Conservation (phyloP, 1,140 invertebrate genomes). For the Drosophila azteca region DNA sequence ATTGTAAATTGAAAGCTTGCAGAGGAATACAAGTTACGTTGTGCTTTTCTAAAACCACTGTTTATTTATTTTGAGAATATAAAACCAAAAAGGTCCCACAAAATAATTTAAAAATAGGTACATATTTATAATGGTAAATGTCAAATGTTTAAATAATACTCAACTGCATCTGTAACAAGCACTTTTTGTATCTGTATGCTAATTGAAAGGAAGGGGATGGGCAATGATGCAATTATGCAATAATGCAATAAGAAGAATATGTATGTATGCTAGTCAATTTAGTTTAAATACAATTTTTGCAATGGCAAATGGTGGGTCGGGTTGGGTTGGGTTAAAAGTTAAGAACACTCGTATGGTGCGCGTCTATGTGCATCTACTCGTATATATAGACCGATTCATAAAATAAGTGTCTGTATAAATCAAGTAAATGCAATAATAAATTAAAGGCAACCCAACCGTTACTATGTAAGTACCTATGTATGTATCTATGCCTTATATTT, state of each 20-base stretch:
- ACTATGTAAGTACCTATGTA: conserved; percentile 13
- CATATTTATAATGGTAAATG: neutral
- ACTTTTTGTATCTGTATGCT: conserved; percentile 24
- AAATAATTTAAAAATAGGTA: no score
- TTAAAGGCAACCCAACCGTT: conserved; percentile 24
- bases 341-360: no score
- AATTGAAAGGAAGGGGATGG: conserved; percentile 1
- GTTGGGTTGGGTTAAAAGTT: no score
- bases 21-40: no score
- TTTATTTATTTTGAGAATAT: no score
- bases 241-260: conserved; percentile 17
- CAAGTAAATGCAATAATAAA: conserved; percentile 52
- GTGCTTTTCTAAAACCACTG: no score
- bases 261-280: conserved; percentile 53
- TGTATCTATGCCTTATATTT: conserved; percentile 12
- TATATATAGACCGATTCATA: conserved; percentile 34
- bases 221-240: conserved; percentile 4
- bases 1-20: no score
- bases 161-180: conserved; percentile 3
- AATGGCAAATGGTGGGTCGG: conserved; percentile 7
- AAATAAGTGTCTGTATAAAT: conserved; percentile 40
- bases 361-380: conserved; percentile 1
- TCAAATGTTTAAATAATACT: conserved; percentile 34
- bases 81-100: no score
- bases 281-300: conserved; percentile 39